Base-by-base conservation (phyloP, 2,113 vertebrate genomes). In the Capricornis sumatraensis region DNA sequence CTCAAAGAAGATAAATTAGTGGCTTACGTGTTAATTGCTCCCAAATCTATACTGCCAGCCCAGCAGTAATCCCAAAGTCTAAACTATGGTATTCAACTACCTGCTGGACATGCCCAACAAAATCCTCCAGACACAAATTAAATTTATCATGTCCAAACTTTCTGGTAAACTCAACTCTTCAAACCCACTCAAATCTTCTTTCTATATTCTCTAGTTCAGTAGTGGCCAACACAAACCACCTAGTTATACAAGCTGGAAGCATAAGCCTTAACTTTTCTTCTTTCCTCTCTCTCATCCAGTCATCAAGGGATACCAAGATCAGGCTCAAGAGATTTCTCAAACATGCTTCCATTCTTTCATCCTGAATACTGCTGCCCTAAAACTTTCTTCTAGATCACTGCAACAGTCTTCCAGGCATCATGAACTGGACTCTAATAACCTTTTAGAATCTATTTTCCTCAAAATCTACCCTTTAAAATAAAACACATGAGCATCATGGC, bases 381-480 rank as follows among this genome's bases (percentile, higher is more conserved):
- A 94, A 79, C n/a, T 67, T 79, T 45, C 28, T 76, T 55, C 85
- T 71, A 81, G 17, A 47, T 89, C 43, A 85, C 11, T 45, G 10
- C 25, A 79, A 81, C 19, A 89, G 58, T 21, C 36, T 87, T 76
- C 36, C 71, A 93, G 90, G 4, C 17, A 50, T 7, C 33, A 53
- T 40, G 16, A 97, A 92, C 14, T 40, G 16, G 96, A 92, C 23
- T 58, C 28, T 62, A 88, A 78, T 36, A 94, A 64, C 13, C 47
- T 92, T 36, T n/a, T 60, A 53, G 30, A 88, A 67, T 67, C 17
- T 64, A 79, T 15, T n/a, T 71, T 89, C 45, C 60, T 93, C 53
- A 93, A 93, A 96, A 93, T 83, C 81, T 53, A 89, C 23, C 40
- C 23, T 76, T 76, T 40, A 90, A 87, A 93, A 87, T 45, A 74